phyloP scores from a whole-genome alignment of 2,797 vertebrate genomes.

The Pempheris klunzingeri region DNA sequence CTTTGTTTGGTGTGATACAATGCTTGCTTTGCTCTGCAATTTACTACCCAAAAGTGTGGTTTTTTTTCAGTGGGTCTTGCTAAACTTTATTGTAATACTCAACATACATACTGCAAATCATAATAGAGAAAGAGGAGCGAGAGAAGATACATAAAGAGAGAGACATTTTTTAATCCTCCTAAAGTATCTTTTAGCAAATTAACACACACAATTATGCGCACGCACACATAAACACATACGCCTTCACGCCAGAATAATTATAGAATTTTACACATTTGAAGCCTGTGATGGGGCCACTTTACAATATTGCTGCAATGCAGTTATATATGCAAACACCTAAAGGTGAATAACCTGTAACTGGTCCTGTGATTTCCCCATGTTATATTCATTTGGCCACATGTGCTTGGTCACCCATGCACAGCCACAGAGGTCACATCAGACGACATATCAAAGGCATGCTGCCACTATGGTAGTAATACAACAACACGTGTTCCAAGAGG shows the following conservation, averaged over 20 bases:
- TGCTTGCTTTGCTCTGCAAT: not conserved
- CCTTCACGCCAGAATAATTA: conserved; percentile 4
- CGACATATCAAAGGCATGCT: not conserved
- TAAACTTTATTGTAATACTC: not conserved
- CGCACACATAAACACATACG: not conserved
- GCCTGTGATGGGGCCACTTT: not conserved
- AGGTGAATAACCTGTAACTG: not conserved
- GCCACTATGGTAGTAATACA: not conserved
- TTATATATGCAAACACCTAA: not conserved
- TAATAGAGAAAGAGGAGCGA: not conserved
- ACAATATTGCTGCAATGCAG: not conserved
- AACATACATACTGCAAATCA: not conserved
- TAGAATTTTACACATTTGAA: conserved; percentile 1
- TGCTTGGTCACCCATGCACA: not conserved
- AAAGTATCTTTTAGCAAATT: not conserved
- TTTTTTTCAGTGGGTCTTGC: not conserved
- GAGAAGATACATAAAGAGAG: not conserved
- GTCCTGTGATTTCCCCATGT: not conserved
- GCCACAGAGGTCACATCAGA: not conserved
- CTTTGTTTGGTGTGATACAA: conserved; percentile 8
- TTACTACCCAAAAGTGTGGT: conserved; percentile 4
- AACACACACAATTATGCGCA: not conserved
- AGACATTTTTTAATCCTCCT: conserved; percentile 1
- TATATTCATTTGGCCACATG: not conserved
- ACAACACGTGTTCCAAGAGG: not conserved